Evolutionary conservation across 35 echinoderm and acorn worm genomes (phyloP), one percentile per base, ranked within the genome.

Genomic region (Apostichopus parvimensis): DNA sequence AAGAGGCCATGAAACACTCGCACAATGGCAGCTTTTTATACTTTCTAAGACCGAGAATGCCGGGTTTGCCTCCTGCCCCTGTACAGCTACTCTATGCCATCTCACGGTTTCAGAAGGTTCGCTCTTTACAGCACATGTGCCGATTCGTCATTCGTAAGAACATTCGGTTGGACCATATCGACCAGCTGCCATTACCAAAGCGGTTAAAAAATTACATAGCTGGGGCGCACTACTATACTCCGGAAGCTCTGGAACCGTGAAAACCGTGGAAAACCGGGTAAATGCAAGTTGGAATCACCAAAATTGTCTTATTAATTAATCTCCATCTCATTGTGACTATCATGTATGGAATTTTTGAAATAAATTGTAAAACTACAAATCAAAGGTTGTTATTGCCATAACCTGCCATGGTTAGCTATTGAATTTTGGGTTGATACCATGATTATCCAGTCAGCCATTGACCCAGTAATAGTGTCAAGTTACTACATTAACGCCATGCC

Each of bases 81-180:
- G 95, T 99, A 20, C 97, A 99, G 92, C 92, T 99, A 9, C 93
- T 95, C 17, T 95, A 96, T 65, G 95, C 95, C 34, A 99, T 99
- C 88, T 99, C 97, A 21, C 93, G 97, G 20, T 99, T 96, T 92
- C 95, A 99, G 92, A 96, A 95, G 86, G 93, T 87, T 8, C 97
- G 95, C 52, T 96, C 97, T 57, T 68, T 99, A 73, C 97, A 99
- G 91, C 97, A 99, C 92, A 99, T 96, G 97, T 99, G 97, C 90
- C 93, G 97, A 26, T 99, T 99, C 79, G 94, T 99, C 25, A 99
- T 99, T 80, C 91, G 97, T 23, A 92, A 90, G 78, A 92, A 94
- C 79, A 95, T 96, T 58, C 87, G 97, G 18, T 90, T 99, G 4
- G 97, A 99, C 77, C 97, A 99, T 79, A 99, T 99, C 56, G 94